A percentile compares a stretch with the other conserved stretches of the same genome.
phyloP scores from a whole-genome alignment of 2,113 vertebrate genomes.

The Amblyopsis rosae region DNA sequence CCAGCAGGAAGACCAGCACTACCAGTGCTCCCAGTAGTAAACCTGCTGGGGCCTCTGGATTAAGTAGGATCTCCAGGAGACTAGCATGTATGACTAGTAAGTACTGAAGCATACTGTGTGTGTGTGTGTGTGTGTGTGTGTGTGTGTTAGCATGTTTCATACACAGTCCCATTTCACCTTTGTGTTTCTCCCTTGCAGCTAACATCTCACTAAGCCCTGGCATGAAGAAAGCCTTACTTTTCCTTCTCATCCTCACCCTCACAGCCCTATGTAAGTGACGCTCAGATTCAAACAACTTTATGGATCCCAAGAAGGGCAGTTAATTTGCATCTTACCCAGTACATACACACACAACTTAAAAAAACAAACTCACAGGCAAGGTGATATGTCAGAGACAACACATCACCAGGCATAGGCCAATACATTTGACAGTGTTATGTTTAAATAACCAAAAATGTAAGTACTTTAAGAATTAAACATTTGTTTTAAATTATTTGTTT shows the following conservation, averaged over 20 bases:
- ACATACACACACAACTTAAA: too few relatives aligned
- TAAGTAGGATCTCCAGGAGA: conserved; percentile 20
- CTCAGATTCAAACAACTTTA: too few relatives aligned
- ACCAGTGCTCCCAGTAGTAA: background rate
- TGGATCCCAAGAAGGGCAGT: too few relatives aligned
- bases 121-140: conserved; percentile 27
- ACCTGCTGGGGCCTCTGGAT: background rate
- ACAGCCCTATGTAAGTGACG: conserved; percentile 56
- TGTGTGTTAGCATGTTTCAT: background rate
- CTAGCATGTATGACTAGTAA: conserved; percentile 7
- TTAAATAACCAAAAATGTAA: too few relatives aligned
- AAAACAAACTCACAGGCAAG: too few relatives aligned
- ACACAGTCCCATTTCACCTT: conserved; percentile 11
- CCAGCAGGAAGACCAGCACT: background rate
- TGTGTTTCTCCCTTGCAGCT: conserved; percentile 32
- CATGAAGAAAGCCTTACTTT: conserved; percentile 47
- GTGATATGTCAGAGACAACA: too few relatives aligned
- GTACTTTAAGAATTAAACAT: too few relatives aligned
- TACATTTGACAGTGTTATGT: too few relatives aligned
- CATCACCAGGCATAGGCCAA: too few relatives aligned
- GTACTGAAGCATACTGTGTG: conserved; percentile 3
- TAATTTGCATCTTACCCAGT: too few relatives aligned
- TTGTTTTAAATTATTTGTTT: too few relatives aligned
- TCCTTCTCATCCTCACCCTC: conserved; percentile 37
- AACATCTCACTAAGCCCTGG: conserved; percentile 13